Evolutionary conservation across 2,888 invertebrate genomes (phyloP).

Genomic region (Caenorhabditis sulstoni): DNA sequence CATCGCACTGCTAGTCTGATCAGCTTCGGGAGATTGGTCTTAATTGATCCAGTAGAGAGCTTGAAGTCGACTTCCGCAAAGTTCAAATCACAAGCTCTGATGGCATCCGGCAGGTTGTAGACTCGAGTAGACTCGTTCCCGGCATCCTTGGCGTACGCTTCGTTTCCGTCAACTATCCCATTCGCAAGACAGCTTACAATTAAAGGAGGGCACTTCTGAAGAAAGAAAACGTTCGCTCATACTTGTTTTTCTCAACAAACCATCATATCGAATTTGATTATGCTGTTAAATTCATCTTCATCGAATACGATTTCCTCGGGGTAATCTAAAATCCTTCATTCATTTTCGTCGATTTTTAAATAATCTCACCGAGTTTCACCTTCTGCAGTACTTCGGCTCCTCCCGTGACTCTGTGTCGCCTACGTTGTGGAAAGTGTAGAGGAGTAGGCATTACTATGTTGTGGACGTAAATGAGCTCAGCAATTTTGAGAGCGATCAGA

Average conservation of each 20-base stretch:
- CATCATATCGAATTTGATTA: neutral
- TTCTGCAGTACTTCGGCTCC: slow-evolving; percentile 16
- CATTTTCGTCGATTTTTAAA: too few species aligned
- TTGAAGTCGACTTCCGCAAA: slow-evolving; percentile 58
- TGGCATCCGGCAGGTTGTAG: slow-evolving; percentile 61
- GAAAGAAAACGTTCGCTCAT: neutral
- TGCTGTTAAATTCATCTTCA: neutral
- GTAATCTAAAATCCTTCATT: too few species aligned
- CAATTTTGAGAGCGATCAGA: slow-evolving; percentile 64
- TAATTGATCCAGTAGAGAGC: slow-evolving; percentile 31
- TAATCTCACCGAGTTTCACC: too few species aligned
- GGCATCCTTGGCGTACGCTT: slow-evolving; percentile 47
- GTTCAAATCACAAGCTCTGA: slow-evolving; percentile 46
- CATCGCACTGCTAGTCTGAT: slow-evolving; percentile 35
- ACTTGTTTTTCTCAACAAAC: neutral
- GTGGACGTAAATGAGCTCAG: slow-evolving; percentile 58
- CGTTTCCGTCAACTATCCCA: slow-evolving; percentile 60
- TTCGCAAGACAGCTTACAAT: slow-evolving; percentile 43
- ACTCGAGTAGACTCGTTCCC: slow-evolving; percentile 43
- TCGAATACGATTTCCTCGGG: too few species aligned
- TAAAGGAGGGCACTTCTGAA: slow-evolving; percentile 33
- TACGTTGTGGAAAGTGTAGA: neutral
- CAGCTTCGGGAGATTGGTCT: slow-evolving; percentile 35
- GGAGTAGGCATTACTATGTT: slow-evolving; percentile 49
- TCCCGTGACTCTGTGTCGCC: slow-evolving; percentile 4